Evolutionary conservation across 2,797 vertebrate species (phyloP).

Genomic region (Clamator glandarius): DNA sequence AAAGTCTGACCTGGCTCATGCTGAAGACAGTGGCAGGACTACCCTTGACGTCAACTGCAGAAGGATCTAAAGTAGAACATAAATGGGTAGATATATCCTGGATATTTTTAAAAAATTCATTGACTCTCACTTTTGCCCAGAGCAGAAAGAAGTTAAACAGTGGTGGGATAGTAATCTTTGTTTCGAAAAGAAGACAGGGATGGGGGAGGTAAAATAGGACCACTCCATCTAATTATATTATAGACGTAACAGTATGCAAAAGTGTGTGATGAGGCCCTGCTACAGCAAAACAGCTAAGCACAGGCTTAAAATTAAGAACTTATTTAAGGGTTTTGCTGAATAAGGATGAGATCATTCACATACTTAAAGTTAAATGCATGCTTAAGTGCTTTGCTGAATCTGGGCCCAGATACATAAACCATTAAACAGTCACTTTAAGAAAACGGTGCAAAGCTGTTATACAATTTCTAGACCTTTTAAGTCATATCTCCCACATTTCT

Average conservation of each 20-base stretch:
- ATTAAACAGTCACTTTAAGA: conserved; percentile 67
- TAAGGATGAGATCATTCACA: conserved; percentile 64
- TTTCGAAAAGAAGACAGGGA: neutral
- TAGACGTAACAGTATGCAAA: neutral
- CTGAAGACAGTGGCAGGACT: neutral
- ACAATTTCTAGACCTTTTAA: conserved; percentile 63
- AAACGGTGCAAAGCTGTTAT: conserved; percentile 39
- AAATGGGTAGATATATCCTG: neutral
- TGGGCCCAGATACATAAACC: conserved; percentile 66
- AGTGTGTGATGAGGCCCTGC: neutral
- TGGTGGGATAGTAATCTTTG: neutral
- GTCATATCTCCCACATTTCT: conserved; percentile 1
- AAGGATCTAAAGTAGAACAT: neutral
- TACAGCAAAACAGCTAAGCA: conserved; percentile 9
- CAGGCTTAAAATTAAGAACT: conserved; percentile 51
- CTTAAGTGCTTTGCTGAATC: conserved; percentile 70
- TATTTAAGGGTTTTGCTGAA: conserved; percentile 57
- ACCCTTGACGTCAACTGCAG: neutral
- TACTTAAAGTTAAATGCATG: conserved; percentile 60
- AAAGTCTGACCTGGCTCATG: neutral
- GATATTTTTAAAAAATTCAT: neutral
- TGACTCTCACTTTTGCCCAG: neutral
- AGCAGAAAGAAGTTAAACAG: neutral
- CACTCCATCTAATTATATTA: neutral
- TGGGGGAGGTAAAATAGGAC: neutral